A percentile compares a stretch with the other conserved stretches of the same genome.
Evolutionary conservation across 2,888 invertebrate species (phyloP).

Genomic region (Cenopis cana): DNA sequence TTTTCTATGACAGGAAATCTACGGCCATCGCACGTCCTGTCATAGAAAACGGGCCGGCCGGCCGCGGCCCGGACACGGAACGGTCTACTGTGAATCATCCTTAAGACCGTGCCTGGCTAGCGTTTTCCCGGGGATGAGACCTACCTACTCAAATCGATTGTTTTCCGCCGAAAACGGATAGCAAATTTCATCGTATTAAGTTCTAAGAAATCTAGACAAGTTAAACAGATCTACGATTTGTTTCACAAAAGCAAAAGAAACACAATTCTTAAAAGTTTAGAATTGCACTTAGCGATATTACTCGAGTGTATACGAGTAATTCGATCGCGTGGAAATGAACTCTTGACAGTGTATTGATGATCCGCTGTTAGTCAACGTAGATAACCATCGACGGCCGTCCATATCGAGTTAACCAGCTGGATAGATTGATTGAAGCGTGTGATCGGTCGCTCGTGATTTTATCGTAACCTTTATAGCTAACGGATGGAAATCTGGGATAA

Average conservation of each 20-base stretch:
- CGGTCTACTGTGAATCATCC: too few relatives aligned
- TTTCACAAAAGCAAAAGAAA: background rate
- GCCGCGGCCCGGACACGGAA: too few relatives aligned
- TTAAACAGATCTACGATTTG: too few relatives aligned
- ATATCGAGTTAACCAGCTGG: constrained; percentile 9
- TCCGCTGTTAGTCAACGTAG: constrained; percentile 17
- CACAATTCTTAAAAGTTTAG: background rate
- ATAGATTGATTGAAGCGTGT: constrained; percentile 19
- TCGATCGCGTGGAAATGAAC: constrained; percentile 4
- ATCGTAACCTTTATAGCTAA: constrained; percentile 4
- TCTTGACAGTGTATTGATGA: constrained; percentile 10
- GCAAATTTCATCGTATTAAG: too few relatives aligned
- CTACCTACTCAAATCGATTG: too few relatives aligned
- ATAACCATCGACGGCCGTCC: constrained; percentile 9
- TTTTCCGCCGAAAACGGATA: too few relatives aligned
- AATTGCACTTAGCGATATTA: background rate
- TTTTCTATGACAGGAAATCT: too few relatives aligned
- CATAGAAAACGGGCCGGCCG: too few relatives aligned
- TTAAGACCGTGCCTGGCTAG: too few relatives aligned
- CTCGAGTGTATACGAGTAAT: background rate
- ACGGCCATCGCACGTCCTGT: too few relatives aligned
- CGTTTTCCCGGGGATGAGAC: too few relatives aligned
- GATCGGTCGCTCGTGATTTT: constrained; percentile 10
- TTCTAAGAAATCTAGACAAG: too few relatives aligned
- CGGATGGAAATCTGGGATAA: background rate